Base-by-base conservation (phyloP, 30 jellyfish, hydroid and myxozoan genomes). In the Rhopilema esculentum region DNA sequence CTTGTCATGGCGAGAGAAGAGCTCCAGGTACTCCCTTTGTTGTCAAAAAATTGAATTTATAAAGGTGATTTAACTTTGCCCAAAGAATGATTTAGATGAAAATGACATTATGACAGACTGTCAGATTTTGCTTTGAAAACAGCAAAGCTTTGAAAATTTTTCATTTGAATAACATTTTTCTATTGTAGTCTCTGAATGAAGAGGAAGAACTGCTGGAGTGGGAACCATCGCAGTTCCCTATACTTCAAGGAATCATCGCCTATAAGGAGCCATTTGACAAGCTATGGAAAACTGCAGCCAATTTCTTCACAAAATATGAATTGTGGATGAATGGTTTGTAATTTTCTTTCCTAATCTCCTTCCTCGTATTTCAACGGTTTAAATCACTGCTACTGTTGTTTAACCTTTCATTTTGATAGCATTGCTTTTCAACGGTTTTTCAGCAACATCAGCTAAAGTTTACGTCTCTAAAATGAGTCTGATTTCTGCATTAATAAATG, bases 181-280 rank as follows among this genome's bases (percentile, higher is more conserved):
- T 31, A 49, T 53, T 27, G 8, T 64, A 95, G 99, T 66, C 90
- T 0, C 53, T 95, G 66, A 84, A 90, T 49, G 88, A 82, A 24
- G 99, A 95, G 49, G 99, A 95, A 75, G 97, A 85, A 51, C 92
- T 89, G 8, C 65, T 95, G 23, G 97, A 90, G 65, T 89, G 97
- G 95, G 99, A 95, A 72, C 91, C 94, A 27, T 73, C 99, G 49
- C 97, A 75, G 75, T 95, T 82, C 65, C 97, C 99, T 0, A 8
- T 80, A 50, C 88, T 95, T 1, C 97, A 90, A 85, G 93, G 84
- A 20, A 89, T 95, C 79, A 80, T 85, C 21, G 93, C 99, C 16
- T 87, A 48, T 83, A 95, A 95, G 88, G 99, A 95, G 86, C 99
- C 99, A 16, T 95, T 84, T 74, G 97, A 95, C 61, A 80, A 83